These are phyloP conservation scores for Nesogale talazaci DNA, from an alignment of 2,113 vertebrate species.

Conservation along the genomic window DNA sequence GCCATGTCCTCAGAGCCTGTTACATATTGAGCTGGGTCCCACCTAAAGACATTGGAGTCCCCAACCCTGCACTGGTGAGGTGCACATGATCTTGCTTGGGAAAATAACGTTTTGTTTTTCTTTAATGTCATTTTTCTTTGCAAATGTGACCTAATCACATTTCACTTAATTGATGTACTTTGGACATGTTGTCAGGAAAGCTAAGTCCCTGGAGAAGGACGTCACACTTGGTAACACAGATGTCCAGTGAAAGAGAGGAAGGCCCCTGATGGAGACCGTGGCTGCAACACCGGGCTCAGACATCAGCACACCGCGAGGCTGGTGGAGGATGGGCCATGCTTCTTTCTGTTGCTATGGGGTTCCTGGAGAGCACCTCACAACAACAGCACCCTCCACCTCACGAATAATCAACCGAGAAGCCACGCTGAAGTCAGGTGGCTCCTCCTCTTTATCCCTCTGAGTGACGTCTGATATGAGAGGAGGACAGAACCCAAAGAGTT, in stretches of 20 bases:
- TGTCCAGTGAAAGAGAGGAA: too few species aligned
- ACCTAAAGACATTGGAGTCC: background rate
- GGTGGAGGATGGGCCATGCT: too few species aligned
- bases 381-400: too few species aligned
- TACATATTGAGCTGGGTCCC: background rate
- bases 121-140: background rate
- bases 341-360: too few species aligned
- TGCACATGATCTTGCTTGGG: background rate
- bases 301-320: too few species aligned
- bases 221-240: too few species aligned
- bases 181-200: too few species aligned
- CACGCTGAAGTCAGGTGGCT: background rate
- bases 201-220: too few species aligned
- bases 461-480: background rate
- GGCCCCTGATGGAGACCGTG: too few species aligned
- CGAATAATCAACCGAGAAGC: background rate
- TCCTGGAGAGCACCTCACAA: too few species aligned
- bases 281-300: too few species aligned
- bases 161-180: background rate
- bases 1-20: background rate
- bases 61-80: background rate
- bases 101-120: background rate
- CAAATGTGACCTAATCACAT: background rate
- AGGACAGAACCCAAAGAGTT: background rate
- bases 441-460: background rate